Base-by-base conservation (phyloP, 1,140 invertebrate species). In the Drosophila kepulauana region DNA sequence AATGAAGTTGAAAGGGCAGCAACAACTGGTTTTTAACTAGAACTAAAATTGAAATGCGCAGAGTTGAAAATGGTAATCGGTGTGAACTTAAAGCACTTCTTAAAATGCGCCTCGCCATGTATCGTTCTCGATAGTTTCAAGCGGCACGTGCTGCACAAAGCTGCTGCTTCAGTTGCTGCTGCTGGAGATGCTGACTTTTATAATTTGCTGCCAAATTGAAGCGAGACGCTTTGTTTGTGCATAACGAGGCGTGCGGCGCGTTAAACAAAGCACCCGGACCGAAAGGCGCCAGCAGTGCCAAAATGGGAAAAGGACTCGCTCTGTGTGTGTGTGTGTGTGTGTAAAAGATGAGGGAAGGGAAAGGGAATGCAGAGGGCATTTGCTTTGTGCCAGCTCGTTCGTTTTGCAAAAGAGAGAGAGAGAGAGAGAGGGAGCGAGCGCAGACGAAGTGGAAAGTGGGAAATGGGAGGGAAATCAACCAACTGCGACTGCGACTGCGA, bases 131-230 rank as follows among this genome's bases (percentile, higher is more conserved):
- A 57, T 20, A 57, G 54, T 41, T 41, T 28, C 1, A 51, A 51
- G 61, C 46, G 10, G 46, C n/a, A 28, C 48, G 35, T 52, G 52
- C 49, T 1, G 25, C 51, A 25, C 30, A 54, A 35, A 54, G 33
- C 11, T 63, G 41, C 8, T 43, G 38, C 6, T 51, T 7, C 8
- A 2, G 35, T 10, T 28, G 25, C 6, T 57, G 52, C 4, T 33
- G 48, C n/a, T 16, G 33, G 3, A 28, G 66, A 20, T 62, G 79
- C 61, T 75, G 46, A 66, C 70, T 71, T 74, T 80, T 77, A 81
- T 88, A 87, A 87, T 87, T 87, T 88, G 77, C 82, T 88, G 72
- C 68, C 75, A 86, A 86, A 86, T 86, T 85, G 79, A 82, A 86
- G 82, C 59, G 79, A 75, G 76, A 66, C 68, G 82, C 82, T 82